These are phyloP conservation scores for Phylloscopus whistleri DNA, from an alignment of 2,113 vertebrate genomes.

Conservation along the genomic window DNA sequence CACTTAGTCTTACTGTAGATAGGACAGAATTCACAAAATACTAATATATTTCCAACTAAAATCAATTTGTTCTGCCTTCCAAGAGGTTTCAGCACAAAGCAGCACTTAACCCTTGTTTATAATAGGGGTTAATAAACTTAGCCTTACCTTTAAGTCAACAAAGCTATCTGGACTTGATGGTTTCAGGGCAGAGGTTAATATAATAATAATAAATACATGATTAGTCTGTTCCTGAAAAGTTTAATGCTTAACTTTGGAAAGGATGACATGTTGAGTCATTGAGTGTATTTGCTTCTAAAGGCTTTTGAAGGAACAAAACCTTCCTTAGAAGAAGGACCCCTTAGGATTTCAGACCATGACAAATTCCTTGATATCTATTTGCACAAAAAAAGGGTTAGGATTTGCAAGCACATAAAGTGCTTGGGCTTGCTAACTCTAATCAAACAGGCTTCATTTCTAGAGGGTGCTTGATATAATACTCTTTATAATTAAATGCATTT, in stretches of 20 bases:
- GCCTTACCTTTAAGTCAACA: background rate
- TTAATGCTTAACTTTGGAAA: background rate
- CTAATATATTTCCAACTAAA: slow-evolving; percentile 5
- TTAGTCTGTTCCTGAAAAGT: background rate
- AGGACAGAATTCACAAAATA: background rate
- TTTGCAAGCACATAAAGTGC: background rate
- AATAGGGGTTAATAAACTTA: slow-evolving; percentile 8
- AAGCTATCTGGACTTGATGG: background rate
- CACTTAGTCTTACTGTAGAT: background rate
- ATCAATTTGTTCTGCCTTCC: background rate
- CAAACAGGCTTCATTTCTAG: background rate
- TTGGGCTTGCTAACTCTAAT: background rate
- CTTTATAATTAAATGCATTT: slow-evolving; percentile 17
- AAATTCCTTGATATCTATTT: background rate
- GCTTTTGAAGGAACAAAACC: background rate
- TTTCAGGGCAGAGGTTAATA: slow-evolving; percentile 25
- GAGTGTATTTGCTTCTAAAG: background rate
- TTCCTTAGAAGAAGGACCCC: too few species aligned
- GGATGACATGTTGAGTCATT: background rate
- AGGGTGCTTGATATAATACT: background rate
- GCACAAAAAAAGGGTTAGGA: background rate
- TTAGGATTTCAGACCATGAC: background rate
- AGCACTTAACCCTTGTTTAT: background rate
- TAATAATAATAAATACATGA: slow-evolving; percentile 18
- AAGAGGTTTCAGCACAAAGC: slow-evolving; percentile 3